These are phyloP conservation scores for Chaetogeoica ovagalla DNA, from an alignment of 2,888 invertebrate genomes.

Conservation along the genomic window DNA sequence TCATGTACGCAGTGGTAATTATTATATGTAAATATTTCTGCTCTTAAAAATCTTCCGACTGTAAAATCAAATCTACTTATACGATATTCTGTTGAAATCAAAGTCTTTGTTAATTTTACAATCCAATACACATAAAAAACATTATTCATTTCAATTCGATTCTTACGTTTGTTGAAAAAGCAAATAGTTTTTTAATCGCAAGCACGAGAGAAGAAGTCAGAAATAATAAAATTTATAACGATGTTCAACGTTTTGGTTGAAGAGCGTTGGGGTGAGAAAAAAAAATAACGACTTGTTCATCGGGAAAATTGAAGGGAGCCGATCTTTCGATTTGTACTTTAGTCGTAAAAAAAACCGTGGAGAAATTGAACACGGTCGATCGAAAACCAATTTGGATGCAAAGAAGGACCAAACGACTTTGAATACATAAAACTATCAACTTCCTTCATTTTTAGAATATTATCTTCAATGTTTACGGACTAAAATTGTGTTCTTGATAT, in stretches of 20 bases:
- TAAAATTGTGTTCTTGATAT: background rate
- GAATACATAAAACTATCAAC: constrained; percentile 23
- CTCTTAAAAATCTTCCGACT: background rate
- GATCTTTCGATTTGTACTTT: constrained; percentile 19
- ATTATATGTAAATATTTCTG: background rate
- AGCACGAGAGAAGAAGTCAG: background rate
- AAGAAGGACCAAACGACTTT: constrained; percentile 16
- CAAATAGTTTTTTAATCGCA: constrained; percentile 18
- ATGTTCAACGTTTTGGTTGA: constrained; percentile 3
- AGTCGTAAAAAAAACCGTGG: constrained; percentile 20
- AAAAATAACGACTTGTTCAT: constrained; percentile 47
- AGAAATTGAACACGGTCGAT: constrained; percentile 41
- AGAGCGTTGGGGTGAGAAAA: constrained; percentile 8
- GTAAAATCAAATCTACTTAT: background rate
- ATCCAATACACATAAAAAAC: background rate
- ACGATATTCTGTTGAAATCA: background rate
- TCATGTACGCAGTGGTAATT: background rate
- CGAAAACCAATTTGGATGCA: constrained; percentile 50
- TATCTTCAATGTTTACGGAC: constrained; percentile 14
- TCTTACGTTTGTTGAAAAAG: constrained; percentile 10
- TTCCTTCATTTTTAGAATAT: background rate
- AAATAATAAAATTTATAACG: constrained; percentile 17
- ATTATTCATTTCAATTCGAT: constrained; percentile 28
- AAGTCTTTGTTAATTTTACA: background rate
- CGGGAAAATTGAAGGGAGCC: constrained; percentile 38